Evolutionary conservation across 2,797 vertebrate genomes (phyloP).

Genomic region (Anguilla megastoma): DNA sequence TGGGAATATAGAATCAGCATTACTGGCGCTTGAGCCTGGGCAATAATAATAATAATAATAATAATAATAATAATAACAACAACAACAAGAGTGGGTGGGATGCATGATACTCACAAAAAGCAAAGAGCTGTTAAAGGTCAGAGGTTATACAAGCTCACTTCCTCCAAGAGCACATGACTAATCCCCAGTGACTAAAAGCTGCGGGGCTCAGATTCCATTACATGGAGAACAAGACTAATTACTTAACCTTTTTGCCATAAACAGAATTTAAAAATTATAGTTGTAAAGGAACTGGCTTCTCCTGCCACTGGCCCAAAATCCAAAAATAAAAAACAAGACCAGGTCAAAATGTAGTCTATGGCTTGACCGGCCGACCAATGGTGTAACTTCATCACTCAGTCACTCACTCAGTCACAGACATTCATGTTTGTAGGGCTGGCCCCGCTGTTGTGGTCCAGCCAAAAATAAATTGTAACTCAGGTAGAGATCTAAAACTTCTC

Average conservation of each 20-base stretch:
- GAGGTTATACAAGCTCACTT: neutral
- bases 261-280: too few species aligned
- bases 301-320: neutral
- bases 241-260: neutral
- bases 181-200: neutral
- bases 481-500: neutral
- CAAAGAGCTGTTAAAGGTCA: neutral
- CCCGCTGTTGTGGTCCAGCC: too few species aligned
- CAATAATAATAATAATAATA: neutral
- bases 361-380: too few species aligned
- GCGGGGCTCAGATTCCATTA: conserved; percentile 2
- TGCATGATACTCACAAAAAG: neutral
- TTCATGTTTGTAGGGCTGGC: too few species aligned
- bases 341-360: too few species aligned
- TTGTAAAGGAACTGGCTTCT: neutral
- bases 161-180: neutral
- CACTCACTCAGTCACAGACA: too few species aligned
- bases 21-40: conserved; percentile 3
- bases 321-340: neutral
- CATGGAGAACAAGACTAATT: neutral
- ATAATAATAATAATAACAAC: neutral
- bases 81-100: neutral
- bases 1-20: neutral
- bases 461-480: neutral
- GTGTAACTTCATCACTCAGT: too few species aligned